Evolutionary conservation across 2,797 vertebrate genomes (phyloP), one percentile per base, ranked within the genome.

Genomic region (Gymnodraco acuticeps): DNA sequence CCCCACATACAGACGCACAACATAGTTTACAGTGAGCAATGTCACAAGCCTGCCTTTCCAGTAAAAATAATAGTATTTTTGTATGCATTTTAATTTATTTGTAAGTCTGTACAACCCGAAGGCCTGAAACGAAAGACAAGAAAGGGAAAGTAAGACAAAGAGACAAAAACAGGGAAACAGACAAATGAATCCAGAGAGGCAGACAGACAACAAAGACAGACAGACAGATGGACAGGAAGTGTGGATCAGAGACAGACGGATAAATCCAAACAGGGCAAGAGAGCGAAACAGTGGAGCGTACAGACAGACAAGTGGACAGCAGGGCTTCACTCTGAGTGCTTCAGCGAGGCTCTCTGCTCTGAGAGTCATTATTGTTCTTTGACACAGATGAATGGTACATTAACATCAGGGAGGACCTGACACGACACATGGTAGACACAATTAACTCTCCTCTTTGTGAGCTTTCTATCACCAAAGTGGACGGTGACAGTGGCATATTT

Each of bases 361-460:
- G 84, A 91, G 87, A 89, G 87, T 86, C 88, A 84, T 92, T 79
- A 89, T 80, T 41, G 15, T 50, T 88, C 77, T 77, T 78, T 90
- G 80, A 84, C 88, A 90, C 84, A 87, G 77, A 87, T 88, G 89
- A 92, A 92, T 86, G 75, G 87, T 71, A 59, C 84, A 90, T 93
- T 89, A 89, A 83, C 88, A 88, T 91, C 76, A 87, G 72, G 78
- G 81, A 82, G 84, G 63, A 77, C 64, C 72, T 75, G 85, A 83
- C 78, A 66, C 73, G 85, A 85, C 80, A 86, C 80, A 85, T 80
- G 84, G 87, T 84, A 64, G 62, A 85, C 76, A 80, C 79, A 50
- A 63, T 70, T 56, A 59, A 73, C 73, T 82, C 73, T 60, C 73
- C 79, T 76, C 81, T 77, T 73, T 46, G 59, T 51, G 51, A 78